Conservation (phyloP, 2,888 invertebrate genomes). For the Plagodis dolabraria region DNA sequence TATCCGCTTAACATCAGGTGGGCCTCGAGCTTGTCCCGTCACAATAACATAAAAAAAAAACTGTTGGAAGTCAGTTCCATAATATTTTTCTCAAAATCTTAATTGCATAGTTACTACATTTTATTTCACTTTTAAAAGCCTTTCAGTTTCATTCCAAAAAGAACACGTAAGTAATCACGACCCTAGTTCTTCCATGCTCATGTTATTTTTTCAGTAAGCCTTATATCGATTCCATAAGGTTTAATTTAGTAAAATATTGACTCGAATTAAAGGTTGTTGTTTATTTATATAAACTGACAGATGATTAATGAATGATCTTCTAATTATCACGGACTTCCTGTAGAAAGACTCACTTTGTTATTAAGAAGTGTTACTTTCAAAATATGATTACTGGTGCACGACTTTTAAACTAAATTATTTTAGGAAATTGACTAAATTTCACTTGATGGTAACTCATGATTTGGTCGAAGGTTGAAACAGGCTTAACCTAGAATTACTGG, state of each 20-base stretch:
- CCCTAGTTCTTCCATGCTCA: not conserved
- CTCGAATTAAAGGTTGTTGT: constrained; percentile 17
- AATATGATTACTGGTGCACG: constrained; percentile 20
- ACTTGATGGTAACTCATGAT: too few relatives aligned
- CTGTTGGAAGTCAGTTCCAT: too few relatives aligned
- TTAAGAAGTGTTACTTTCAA: constrained; percentile 18
- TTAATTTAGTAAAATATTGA: not conserved
- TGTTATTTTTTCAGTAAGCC: not conserved
- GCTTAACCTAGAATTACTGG: too few relatives aligned
- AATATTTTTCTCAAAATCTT: too few relatives aligned
- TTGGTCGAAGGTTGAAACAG: too few relatives aligned
- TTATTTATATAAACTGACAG: constrained; percentile 29
- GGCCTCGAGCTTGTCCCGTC: too few relatives aligned
- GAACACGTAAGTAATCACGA: constrained; percentile 4
- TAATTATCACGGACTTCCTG: constrained; percentile 56
- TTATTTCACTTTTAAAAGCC: constrained; percentile 15
- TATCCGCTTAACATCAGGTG: too few relatives aligned
- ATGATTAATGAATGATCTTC: constrained; percentile 52
- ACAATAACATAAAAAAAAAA: too few relatives aligned
- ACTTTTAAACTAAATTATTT: not conserved
- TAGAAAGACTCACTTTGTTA: constrained; percentile 43
- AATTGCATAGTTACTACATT: too few relatives aligned
- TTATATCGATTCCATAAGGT: constrained; percentile 5
- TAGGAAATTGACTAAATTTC: too few relatives aligned
- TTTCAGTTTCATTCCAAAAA: constrained; percentile 17